A percentile compares a stretch with the other conserved stretches of the same genome.
These are phyloP conservation scores for Drosophila trapezifrons DNA, from an alignment of 1,140 invertebrate genomes.

Conservation along the genomic window DNA sequence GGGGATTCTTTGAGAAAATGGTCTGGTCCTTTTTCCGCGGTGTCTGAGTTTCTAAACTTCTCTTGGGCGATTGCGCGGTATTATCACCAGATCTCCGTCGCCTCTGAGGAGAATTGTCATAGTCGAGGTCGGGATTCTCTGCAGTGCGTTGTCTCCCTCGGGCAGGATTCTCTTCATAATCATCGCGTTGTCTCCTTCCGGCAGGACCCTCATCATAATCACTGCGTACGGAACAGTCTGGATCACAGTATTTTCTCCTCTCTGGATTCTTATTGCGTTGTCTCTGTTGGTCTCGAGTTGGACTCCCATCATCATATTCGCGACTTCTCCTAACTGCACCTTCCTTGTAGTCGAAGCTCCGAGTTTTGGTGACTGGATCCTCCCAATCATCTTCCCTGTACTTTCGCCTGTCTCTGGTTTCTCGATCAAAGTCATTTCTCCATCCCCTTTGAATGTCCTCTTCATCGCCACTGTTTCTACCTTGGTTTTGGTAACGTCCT, in stretches of 20 bases:
- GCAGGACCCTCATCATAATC: no score
- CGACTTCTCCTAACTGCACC: not conserved
- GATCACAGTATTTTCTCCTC: not conserved
- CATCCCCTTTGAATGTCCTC: not conserved
- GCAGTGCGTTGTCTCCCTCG: not conserved
- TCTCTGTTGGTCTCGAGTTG: no score
- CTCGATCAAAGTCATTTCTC: not conserved
- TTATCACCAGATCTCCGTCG: not conserved
- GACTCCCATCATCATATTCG: not conserved
- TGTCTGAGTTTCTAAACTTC: no score
- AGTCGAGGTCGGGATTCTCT: conserved; percentile 1
- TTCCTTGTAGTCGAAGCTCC: not conserved
- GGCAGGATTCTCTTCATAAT: not conserved
- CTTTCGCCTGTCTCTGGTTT: not conserved
- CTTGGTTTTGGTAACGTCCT: not conserved
- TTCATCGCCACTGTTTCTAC: not conserved
- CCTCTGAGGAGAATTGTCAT: not conserved
- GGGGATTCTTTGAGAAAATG: not conserved
- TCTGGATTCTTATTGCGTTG: not conserved
- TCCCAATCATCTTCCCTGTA: not conserved
- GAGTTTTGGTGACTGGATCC: not conserved
- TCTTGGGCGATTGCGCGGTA: not conserved
- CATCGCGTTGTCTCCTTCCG: not conserved
- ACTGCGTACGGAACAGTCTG: not conserved
- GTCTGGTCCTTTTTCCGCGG: not conserved